Conservation (phyloP, 1,140 invertebrate genomes). For the Ips nitidus region DNA sequence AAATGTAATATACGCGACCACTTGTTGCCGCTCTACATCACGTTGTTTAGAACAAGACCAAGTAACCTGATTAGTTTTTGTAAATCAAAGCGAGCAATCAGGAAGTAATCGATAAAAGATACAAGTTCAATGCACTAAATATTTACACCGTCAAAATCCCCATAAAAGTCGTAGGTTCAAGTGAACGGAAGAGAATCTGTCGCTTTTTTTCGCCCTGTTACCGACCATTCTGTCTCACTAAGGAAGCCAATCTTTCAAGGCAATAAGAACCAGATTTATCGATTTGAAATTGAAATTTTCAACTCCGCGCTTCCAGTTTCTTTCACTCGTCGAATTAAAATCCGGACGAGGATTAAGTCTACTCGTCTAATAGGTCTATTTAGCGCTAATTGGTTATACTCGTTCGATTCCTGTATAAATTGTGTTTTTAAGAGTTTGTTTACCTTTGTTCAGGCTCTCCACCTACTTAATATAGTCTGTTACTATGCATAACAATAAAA, state of each 20-base stretch:
- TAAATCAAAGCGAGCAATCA: too few relatives aligned
- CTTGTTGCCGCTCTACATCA: too few relatives aligned
- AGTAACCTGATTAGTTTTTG: too few relatives aligned
- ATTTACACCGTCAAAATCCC: neutral
- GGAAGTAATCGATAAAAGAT: too few relatives aligned
- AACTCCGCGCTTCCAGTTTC: conserved; percentile 12
- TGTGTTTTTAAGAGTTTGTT: too few relatives aligned
- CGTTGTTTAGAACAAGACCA: too few relatives aligned
- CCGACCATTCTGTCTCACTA: conserved; percentile 1
- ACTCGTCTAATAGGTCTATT: conserved; percentile 26
- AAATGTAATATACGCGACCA: neutral
- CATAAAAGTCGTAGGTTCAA: conserved; percentile 2
- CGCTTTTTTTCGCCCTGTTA: neutral
- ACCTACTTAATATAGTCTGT: too few relatives aligned
- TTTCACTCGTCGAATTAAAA: conserved; percentile 18
- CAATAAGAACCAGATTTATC: conserved; percentile 29
- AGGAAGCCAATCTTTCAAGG: conserved; percentile 24
- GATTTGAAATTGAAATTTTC: conserved; percentile 31
- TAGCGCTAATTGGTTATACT: neutral
- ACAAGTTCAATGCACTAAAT: conserved; percentile 2
- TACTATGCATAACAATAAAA: too few relatives aligned
- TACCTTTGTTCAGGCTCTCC: too few relatives aligned
- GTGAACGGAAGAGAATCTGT: neutral
- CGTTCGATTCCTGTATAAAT: too few relatives aligned
- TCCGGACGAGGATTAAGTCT: conserved; percentile 15